These are phyloP conservation scores for Eupithecia tripunctaria DNA, from an alignment of 2,888 invertebrate species.

Conservation along the genomic window DNA sequence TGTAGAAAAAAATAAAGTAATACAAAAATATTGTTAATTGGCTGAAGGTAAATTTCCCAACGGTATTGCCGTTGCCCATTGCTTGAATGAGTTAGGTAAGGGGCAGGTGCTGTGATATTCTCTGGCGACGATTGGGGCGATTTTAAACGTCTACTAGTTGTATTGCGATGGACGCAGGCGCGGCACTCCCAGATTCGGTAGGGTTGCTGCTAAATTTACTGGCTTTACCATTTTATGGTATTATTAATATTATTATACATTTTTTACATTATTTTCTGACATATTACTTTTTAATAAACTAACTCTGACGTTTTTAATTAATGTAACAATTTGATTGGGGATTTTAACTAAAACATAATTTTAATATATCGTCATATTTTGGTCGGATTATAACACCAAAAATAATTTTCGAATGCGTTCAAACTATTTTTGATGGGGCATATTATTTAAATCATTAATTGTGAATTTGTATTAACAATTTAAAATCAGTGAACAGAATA, in stretches of 20 bases:
- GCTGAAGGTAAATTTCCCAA: constrained; percentile 38
- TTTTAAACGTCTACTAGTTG: constrained; percentile 52
- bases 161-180: constrained; percentile 50
- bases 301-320: neutral
- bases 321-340: neutral
- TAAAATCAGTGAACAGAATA: neutral
- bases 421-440: neutral
- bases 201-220: constrained; percentile 28
- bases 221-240: constrained; percentile 1
- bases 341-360: too few relatives aligned
- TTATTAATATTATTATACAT: neutral
- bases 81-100: constrained; percentile 73
- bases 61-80: constrained; percentile 53
- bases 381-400: neutral
- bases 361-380: neutral
- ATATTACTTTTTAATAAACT: neutral
- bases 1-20: too few relatives aligned
- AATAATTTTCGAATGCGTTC: neutral
- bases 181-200: constrained; percentile 38
- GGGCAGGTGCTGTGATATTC: constrained; percentile 78
- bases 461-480: neutral
- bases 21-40: neutral
- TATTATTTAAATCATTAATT: neutral
- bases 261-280: neutral
- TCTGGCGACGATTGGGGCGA: constrained; percentile 63